Percentiles rank a stretch among this genome's conserved stretches.
These are phyloP conservation scores for Malurus alboscapulatus DNA, from an alignment of 2,113 vertebrate genomes.

Conservation along the genomic window DNA sequence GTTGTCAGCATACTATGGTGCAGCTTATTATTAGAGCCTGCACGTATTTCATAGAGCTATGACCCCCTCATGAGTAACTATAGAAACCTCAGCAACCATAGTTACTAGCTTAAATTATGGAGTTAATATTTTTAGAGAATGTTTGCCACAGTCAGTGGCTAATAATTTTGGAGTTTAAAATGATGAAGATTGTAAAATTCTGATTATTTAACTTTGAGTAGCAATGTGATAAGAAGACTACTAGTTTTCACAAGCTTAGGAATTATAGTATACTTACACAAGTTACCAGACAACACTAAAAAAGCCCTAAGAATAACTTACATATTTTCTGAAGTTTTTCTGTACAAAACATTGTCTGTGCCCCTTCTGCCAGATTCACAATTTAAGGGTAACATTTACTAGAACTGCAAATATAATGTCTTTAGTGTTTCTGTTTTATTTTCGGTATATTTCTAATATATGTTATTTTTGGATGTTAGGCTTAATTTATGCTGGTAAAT, in stretches of 20 bases:
- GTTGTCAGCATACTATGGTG: conserved; percentile 69
- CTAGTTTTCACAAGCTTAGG: background rate
- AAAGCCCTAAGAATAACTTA: background rate
- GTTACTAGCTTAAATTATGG: conserved; percentile 71
- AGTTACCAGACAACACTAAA: background rate
- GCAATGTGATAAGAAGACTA: background rate
- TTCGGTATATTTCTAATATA: background rate
- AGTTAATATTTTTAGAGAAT: conserved; percentile 63
- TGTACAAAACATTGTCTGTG: background rate
- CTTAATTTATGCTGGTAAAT: background rate
- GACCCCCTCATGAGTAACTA: conserved; percentile 75
- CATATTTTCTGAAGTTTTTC: background rate
- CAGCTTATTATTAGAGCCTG: conserved; percentile 71
- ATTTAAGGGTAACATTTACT: background rate
- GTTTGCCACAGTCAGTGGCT: conserved; percentile 39
- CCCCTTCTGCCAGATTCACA: background rate
- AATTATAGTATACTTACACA: background rate
- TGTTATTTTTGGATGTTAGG: background rate
- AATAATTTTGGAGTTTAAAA: conserved; percentile 65
- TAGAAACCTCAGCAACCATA: conserved; percentile 72
- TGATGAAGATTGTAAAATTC: conserved; percentile 49
- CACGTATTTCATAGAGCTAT: conserved; percentile 62
- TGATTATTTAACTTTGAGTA: conserved; percentile 23
- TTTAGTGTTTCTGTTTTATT: background rate
- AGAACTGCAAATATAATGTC: background rate